Percentiles rank a stretch among this genome's conserved stretches.
These are phyloP conservation scores for Ispidina picta DNA, from an alignment of 2,797 vertebrate genomes.

Conservation along the genomic window DNA sequence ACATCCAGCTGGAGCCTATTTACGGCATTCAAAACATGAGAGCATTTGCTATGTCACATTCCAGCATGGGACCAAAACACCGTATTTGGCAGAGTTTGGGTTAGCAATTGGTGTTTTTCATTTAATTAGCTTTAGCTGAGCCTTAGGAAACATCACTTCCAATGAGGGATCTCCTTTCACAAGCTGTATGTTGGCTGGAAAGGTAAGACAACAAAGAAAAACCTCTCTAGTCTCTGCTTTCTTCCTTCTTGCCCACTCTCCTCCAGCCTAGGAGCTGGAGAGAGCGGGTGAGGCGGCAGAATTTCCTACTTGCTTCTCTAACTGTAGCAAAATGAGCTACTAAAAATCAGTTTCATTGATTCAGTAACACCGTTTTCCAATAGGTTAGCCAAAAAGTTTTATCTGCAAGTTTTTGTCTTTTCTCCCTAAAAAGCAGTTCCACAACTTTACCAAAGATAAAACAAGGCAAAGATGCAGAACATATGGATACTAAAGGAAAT, in stretches of 20 bases:
- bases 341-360: background rate
- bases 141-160: background rate
- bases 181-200: background rate
- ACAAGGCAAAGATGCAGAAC: slow-evolving; percentile 27
- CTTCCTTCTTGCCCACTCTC: background rate
- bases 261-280: background rate
- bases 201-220: background rate
- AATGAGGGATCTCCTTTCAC: background rate
- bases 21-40: background rate
- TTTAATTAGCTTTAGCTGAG: background rate
- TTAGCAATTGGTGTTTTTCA: background rate
- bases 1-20: background rate
- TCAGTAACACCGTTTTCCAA: background rate
- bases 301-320: background rate
- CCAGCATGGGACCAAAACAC: background rate
- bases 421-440: background rate
- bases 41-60: background rate
- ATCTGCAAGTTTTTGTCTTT: background rate
- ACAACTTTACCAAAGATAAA: slow-evolving; percentile 1
- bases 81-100: background rate
- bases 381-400: background rate
- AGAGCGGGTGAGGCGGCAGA: background rate
- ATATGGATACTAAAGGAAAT: slow-evolving; percentile 22
- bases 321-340: background rate
- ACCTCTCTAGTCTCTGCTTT: background rate